Conservation (phyloP, 2,113 vertebrate genomes). For the Saccopteryx leptura region DNA sequence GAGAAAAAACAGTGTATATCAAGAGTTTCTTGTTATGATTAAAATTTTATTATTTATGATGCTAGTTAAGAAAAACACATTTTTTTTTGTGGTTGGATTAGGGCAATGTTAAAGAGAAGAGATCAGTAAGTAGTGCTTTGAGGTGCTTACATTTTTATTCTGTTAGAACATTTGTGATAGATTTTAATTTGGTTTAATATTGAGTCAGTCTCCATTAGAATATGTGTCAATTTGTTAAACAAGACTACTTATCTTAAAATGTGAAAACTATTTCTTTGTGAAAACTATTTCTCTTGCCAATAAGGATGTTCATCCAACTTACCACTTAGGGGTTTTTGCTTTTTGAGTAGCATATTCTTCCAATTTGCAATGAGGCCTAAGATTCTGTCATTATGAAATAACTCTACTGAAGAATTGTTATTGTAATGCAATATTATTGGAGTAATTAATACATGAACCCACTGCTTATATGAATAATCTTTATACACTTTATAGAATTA, state of each 20-base stretch:
- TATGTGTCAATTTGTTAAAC: slow-evolving; percentile 8
- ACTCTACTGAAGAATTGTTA: background rate
- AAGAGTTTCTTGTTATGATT: background rate
- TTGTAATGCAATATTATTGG: background rate
- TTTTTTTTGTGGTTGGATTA: background rate
- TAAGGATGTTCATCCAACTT: background rate
- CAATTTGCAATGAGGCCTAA: background rate
- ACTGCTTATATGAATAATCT: background rate
- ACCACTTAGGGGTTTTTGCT: background rate
- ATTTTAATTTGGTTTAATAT: slow-evolving; percentile 23
- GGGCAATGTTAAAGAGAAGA: background rate
- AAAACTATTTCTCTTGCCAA: background rate
- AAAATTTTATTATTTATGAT: slow-evolving; percentile 4
- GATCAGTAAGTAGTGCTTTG: background rate
- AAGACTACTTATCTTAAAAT: background rate
- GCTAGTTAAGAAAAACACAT: background rate
- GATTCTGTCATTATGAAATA: background rate
- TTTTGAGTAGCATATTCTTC: background rate
- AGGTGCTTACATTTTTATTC: slow-evolving; percentile 8
- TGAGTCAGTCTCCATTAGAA: background rate
- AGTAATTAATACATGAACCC: background rate
- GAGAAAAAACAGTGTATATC: background rate
- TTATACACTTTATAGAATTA: background rate
- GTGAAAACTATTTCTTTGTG: background rate
- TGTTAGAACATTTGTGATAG: slow-evolving; percentile 24